Evolutionary conservation across 2,113 vertebrate genomes (phyloP).

Genomic region (Candoia aspera): DNA sequence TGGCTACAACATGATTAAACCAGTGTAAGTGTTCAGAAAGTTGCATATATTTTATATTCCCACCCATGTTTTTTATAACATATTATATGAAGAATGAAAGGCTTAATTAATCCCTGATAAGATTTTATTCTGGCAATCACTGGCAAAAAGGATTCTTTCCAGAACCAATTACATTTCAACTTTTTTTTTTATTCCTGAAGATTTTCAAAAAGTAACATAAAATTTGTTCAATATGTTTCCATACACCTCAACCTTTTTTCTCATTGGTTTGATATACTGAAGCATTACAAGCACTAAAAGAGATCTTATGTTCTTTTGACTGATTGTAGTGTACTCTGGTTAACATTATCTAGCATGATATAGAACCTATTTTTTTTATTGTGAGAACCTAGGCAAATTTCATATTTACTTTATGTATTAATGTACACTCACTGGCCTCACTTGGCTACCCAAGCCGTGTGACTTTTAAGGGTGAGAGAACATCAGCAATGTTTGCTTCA

Average conservation of each 20-base stretch:
- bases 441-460: background rate
- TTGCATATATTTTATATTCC: background rate
- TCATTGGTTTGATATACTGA: slow-evolving; percentile 25
- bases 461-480: slow-evolving; percentile 2
- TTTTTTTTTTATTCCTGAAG: background rate
- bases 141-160: background rate
- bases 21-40: background rate
- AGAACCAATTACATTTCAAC: background rate
- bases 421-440: background rate
- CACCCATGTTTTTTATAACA: background rate
- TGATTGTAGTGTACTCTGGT: slow-evolving; percentile 24
- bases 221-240: slow-evolving; percentile 4
- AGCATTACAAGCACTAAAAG: background rate
- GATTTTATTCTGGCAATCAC: background rate
- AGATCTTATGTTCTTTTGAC: slow-evolving; percentile 27
- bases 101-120: background rate
- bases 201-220: slow-evolving; percentile 3
- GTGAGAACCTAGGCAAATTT: slow-evolving; percentile 26
- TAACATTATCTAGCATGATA: slow-evolving; percentile 20
- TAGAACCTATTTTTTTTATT: background rate
- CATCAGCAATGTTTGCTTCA: background rate
- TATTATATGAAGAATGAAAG: background rate
- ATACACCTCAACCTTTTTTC: background rate
- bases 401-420: slow-evolving; percentile 19
- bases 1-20: background rate